Evolutionary conservation across 2,888 invertebrate species (phyloP).

Genomic region (Halocaridina rubra): DNA sequence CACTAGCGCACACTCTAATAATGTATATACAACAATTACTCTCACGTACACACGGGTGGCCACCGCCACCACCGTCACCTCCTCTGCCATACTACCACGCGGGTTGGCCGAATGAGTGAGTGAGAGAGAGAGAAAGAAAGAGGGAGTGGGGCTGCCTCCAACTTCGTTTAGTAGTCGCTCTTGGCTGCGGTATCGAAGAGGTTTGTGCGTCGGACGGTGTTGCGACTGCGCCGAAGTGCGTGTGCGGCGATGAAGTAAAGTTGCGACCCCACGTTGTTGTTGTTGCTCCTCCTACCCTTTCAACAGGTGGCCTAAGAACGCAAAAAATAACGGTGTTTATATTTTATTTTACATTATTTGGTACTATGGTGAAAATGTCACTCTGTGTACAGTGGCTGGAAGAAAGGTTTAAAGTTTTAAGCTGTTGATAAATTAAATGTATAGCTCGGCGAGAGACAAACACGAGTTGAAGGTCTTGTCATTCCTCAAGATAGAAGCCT

Average conservation of each 20-base stretch:
- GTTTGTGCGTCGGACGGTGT: constrained; percentile 46
- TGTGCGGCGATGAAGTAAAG: constrained; percentile 30
- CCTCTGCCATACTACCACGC: no score
- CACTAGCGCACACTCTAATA: neutral
- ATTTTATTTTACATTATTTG: no score
- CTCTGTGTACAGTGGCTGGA: no score
- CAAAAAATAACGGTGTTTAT: no score
- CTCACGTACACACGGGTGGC: constrained; percentile 41
- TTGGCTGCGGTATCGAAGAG: constrained; percentile 54
- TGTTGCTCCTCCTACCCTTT: constrained; percentile 7
- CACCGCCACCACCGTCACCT: no score
- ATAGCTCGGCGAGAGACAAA: no score
- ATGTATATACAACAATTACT: no score
- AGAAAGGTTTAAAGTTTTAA: no score
- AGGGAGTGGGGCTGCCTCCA: constrained; percentile 42
- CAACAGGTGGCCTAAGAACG: constrained; percentile 53
- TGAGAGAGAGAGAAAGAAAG: neutral
- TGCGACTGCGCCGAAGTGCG: constrained; percentile 51
- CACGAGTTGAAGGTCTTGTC: neutral
- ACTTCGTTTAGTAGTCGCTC: constrained; percentile 54
- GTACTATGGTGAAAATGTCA: no score
- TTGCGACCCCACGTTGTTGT: constrained; percentile 1
- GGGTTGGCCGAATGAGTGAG: neutral
- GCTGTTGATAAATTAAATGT: no score
- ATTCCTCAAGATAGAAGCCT: neutral